Base-by-base conservation (phyloP, 1,140 invertebrate genomes). In the Drosophila murphyi region DNA sequence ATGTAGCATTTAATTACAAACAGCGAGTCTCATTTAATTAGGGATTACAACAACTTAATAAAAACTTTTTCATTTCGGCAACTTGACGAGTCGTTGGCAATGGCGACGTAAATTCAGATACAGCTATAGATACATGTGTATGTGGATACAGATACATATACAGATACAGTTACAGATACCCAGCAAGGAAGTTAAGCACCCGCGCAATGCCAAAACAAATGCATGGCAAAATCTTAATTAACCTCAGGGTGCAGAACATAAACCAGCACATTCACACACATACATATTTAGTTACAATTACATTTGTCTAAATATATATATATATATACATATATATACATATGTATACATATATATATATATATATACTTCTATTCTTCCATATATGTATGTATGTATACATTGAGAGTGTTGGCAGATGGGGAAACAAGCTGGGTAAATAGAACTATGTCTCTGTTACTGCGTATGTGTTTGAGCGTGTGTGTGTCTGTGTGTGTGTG, bases 201-300 rank as follows among this genome's bases (percentile, higher is more conserved):
- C 71, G 81, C 75, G 75, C 69, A 80, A 67, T 75, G 83, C 56
- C 82, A 74, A 82, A 88, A 82, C 82, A 82, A 87, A 87, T 87
- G 83, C 73, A 83, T 75, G 85, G 85, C 83, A 75, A 88, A 87
- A 88, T 87, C 76, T 88, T 87, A 87, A 87, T 87, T 87, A 87
- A 87, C 83, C 83, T 83, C 70, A 55, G 83, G 83, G 80, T 77
- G 72, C 77, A 71, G 83, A 83, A 80, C 76, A 88, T 83, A 83
- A 82, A 72, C 80, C 80, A 74, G 67, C 76, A 65, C 60, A 71
- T 47, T 51, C 63, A 60, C 45, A 64, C 67, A 50, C 41, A 39
- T 39, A 29, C 39, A 35, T 28, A 48, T 31, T 29, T 50, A 20
- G 20, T 41, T 47, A 29, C 34, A 54, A 47, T 34, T 54, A 41